Evolutionary conservation across 37 sponge, comb jelly and placozoan genomes (phyloP), one percentile per base, ranked within the genome.

Genomic region (Hormiphora californensis): DNA sequence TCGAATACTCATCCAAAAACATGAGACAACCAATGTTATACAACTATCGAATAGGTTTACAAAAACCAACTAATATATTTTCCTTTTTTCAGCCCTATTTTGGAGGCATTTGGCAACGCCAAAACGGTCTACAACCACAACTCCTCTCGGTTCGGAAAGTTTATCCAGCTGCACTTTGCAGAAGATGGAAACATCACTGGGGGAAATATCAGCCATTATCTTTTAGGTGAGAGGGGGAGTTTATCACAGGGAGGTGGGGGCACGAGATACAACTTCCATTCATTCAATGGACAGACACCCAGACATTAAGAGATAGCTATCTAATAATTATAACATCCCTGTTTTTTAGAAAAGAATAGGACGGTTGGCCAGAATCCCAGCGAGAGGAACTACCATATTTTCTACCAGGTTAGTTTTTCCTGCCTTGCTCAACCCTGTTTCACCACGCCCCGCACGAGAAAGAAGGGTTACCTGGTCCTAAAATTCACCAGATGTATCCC

Each of bases 111-210:
- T 90, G 98, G 98, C 36, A 97, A 97, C 92, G 98, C 98, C 21
- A 97, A 97, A 87, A 97, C 98, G 0, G 90, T 97, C 54, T 93
- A 97, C 91, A 97, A 97, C 90, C 93, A 97, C 89, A 97, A 97
- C 88, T 92, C 92, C 17, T 93, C 93, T 90, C 91, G 98, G 0
- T 97, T 97, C 89, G 98, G 98, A 31, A 97, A 97, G 88, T 97
- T 93, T 89, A 97, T 97, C 78, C 90, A 89, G 33, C 90, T 97
- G 54, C 86, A 90, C 85, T 97, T 97, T 68, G 39, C 69, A 35
- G 89, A 97, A 54, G 54, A 65, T 0, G 98, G 98, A 23, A 88
- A 91, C 81, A 94, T 97, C 39, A 86, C 68, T 11, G 93, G 95
- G 33, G 98, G 98, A 23, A 89, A 89, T 53, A 97, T 97, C 63